Conservation (phyloP, 2,888 invertebrate genomes). For the Micoletzkya japonica region DNA sequence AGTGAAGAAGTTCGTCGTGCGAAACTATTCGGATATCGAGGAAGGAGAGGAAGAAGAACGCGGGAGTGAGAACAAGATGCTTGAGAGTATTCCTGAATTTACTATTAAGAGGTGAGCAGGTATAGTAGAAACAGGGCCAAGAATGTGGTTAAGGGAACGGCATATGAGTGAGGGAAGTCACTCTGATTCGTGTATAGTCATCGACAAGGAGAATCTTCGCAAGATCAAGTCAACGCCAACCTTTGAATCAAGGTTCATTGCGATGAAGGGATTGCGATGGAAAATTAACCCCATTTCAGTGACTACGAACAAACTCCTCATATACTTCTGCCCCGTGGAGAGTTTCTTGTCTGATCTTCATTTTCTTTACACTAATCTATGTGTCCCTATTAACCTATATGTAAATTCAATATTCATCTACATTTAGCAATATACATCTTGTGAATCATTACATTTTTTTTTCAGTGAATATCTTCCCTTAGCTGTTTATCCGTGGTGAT, state of each 20-base stretch:
- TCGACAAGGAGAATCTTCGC: background rate
- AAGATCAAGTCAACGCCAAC: background rate
- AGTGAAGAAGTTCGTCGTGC: background rate
- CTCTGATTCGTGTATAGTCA: background rate
- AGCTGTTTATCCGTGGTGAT: too few species aligned
- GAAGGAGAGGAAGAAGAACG: conserved; percentile 20
- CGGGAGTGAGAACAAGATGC: too few species aligned
- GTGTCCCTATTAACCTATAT: too few species aligned
- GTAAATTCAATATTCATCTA: too few species aligned
- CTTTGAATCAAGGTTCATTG: background rate
- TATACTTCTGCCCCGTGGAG: conserved; percentile 14
- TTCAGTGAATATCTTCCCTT: too few species aligned
- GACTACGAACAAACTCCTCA: conserved; percentile 6
- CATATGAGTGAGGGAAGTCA: background rate
- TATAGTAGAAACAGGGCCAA: too few species aligned
- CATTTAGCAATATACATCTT: too few species aligned
- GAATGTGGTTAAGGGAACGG: background rate
- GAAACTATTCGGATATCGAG: conserved; percentile 25
- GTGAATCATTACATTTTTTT: too few species aligned
- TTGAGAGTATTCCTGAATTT: too few species aligned
- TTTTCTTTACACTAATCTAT: too few species aligned
- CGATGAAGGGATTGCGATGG: background rate
- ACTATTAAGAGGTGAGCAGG: too few species aligned
- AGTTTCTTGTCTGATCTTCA: conserved; percentile 2
- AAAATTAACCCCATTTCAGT: background rate